phyloP scores from a whole-genome alignment of 2,797 vertebrate genomes.

The Hapalemur alaotrensis region DNA sequence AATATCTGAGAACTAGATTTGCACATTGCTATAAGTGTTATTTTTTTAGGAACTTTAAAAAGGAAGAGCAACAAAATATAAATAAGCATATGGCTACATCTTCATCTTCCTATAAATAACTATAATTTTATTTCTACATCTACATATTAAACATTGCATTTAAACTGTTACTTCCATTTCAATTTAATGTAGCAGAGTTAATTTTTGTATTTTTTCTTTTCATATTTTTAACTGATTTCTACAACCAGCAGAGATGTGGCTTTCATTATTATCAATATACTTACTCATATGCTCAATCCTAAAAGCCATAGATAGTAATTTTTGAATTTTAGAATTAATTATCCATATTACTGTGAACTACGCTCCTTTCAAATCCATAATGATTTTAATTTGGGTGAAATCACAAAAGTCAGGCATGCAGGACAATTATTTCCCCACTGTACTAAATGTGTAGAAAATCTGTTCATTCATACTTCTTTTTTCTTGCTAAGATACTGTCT shows the following conservation, averaged over 20 bases:
- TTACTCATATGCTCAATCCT: background rate
- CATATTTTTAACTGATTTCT: background rate
- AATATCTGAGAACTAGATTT: background rate
- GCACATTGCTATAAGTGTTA: background rate
- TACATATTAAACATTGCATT: background rate
- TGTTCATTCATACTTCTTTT: background rate
- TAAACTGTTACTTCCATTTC: background rate
- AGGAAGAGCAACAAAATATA: background rate
- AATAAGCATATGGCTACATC: background rate
- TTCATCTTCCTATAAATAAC: background rate
- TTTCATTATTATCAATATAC: background rate
- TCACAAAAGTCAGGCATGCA: background rate
- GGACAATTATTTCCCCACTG: background rate
- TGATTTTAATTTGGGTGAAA: background rate
- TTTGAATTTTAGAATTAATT: background rate
- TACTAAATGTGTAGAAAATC: background rate
- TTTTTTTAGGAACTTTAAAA: background rate
- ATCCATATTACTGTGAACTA: background rate
- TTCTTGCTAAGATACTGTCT: conserved; percentile 1
- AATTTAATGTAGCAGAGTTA: background rate
- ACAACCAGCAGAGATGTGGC: background rate
- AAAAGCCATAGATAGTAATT: background rate
- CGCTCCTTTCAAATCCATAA: background rate
- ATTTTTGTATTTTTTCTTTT: background rate
- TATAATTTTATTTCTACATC: background rate